These are phyloP conservation scores for Syndactyla subalaris DNA, from an alignment of 2,797 vertebrate genomes.

Conservation along the genomic window DNA sequence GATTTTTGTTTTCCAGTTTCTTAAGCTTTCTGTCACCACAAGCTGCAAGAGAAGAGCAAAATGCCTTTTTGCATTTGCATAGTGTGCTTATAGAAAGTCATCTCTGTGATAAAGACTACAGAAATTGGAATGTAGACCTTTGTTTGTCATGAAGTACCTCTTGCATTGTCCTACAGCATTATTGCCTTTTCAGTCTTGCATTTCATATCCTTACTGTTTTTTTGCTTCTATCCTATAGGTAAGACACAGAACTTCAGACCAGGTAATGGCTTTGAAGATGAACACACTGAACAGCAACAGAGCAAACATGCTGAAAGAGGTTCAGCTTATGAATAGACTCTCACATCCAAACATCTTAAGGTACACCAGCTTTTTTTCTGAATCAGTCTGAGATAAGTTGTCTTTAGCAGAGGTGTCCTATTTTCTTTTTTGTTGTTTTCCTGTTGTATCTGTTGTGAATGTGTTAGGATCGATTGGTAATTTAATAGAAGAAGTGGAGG, in stretches of 20 bases:
- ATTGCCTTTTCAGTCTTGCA: neutral
- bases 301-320: constrained; percentile 96
- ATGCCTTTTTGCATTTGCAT: neutral
- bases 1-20: neutral
- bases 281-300: constrained; percentile 96
- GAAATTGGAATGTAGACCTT: neutral
- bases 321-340: constrained; percentile 97
- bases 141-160: neutral
- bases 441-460: neutral
- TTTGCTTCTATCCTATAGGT: constrained; percentile 80
- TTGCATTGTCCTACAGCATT: neutral
- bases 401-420: neutral
- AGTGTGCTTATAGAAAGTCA: neutral
- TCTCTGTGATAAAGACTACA: neutral
- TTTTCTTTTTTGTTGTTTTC: neutral
- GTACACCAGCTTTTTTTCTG: constrained; percentile 61
- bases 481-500: neutral
- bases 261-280: constrained; percentile 99
- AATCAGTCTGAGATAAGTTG: neutral
- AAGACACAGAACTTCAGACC: constrained; percentile 90
- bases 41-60: neutral
- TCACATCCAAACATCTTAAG: constrained; percentile 92
- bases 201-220: neutral
- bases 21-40: neutral
- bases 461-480: neutral